Conservation (phyloP, 2,797 vertebrate species). For the Neopelma chrysocephalum region DNA sequence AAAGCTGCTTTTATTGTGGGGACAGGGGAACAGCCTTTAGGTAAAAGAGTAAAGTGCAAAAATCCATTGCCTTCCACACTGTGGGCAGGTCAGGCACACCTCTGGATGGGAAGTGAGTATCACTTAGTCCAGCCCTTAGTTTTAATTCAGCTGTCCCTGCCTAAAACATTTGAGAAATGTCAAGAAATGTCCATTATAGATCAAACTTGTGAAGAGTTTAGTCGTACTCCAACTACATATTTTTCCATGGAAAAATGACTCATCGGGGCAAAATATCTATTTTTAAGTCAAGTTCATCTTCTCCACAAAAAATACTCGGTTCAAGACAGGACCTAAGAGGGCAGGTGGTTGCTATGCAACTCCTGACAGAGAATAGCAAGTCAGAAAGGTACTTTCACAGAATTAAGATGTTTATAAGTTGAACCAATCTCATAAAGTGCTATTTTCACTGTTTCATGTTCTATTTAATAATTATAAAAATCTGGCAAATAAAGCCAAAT, state of each 20-base stretch:
- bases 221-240: background rate
- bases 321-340: slow-evolving; percentile 30
- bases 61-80: background rate
- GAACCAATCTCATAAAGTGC: background rate
- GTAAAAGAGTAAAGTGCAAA: background rate
- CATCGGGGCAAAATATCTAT: slow-evolving; percentile 28
- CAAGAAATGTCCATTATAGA: background rate
- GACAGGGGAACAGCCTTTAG: background rate
- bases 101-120: background rate
- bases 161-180: background rate
- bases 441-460: background rate
- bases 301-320: background rate
- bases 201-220: background rate
- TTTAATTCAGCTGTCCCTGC: background rate
- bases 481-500: slow-evolving; percentile 5
- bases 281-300: slow-evolving; percentile 38
- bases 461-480: slow-evolving; percentile 1
- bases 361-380: background rate
- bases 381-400: background rate
- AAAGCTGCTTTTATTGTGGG: background rate
- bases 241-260: slow-evolving; percentile 16
- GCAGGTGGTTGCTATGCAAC: slow-evolving; percentile 35
- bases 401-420: background rate
- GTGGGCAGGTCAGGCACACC: background rate
- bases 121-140: background rate